phyloP scores from a whole-genome alignment of 2,113 vertebrate species.

The Siphamia tubifer region DNA sequence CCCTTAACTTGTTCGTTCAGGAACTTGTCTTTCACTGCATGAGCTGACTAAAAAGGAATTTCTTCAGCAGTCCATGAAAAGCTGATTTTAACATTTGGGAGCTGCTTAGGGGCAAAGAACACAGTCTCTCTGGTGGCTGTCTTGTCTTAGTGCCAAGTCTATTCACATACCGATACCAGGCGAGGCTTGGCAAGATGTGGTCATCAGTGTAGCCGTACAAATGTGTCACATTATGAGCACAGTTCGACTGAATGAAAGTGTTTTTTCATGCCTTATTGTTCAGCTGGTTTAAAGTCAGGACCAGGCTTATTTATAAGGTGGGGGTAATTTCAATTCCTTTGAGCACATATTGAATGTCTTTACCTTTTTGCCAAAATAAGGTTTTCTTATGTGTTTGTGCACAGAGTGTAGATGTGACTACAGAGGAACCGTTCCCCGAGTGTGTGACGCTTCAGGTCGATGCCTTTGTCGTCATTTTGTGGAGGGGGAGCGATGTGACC shows the following conservation, averaged over 20 bases:
- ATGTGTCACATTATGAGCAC: slow-evolving; percentile 26
- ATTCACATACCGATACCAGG: slow-evolving; percentile 32
- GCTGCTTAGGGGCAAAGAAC: slow-evolving; percentile 18
- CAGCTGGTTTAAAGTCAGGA: neutral
- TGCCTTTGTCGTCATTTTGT: slow-evolving; percentile 85
- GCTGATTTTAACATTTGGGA: slow-evolving; percentile 25
- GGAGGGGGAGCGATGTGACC: slow-evolving; percentile 80
- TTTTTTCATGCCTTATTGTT: slow-evolving; percentile 6
- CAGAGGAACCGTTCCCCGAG: slow-evolving; percentile 69
- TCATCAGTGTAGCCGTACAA: slow-evolving; percentile 12
- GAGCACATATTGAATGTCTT: neutral
- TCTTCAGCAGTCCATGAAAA: slow-evolving; percentile 30
- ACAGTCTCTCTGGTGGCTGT: neutral
- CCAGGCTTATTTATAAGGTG: neutral
- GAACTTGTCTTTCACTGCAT: slow-evolving; percentile 11
- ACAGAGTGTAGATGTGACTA: slow-evolving; percentile 85
- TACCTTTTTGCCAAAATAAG: neutral
- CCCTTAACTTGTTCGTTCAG: neutral
- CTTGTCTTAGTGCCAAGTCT: slow-evolving; percentile 24
- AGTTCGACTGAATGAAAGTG: slow-evolving; percentile 7
- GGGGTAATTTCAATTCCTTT: slow-evolving; percentile 2
- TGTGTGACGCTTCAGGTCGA: slow-evolving; percentile 80
- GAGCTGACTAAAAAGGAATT: slow-evolving; percentile 28
- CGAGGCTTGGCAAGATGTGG: slow-evolving; percentile 7
- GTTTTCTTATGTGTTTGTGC: slow-evolving; percentile 22